Evolutionary conservation across 2,797 vertebrate species (phyloP), one percentile per base, ranked within the genome.

Genomic region (Coluber constrictor): DNA sequence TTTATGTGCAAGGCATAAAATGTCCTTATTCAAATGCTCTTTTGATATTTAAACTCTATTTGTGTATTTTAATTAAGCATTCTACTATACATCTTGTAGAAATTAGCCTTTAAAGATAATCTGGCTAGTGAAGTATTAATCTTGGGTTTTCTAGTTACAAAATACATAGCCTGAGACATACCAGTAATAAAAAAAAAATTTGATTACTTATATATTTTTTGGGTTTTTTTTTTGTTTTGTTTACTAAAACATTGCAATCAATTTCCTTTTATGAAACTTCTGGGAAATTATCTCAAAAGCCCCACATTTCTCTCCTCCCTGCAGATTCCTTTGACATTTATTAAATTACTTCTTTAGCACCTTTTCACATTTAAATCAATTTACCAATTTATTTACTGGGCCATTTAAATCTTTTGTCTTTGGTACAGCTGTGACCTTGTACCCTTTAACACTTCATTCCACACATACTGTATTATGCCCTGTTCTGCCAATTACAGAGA

Each of bases 251-350:
- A 96, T 94, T 95, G 96, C 97, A 97, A 98, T 98, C 97, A 98
- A 97, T 98, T 97, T 98, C 97, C 97, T 98, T 98, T 98, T 98
- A 98, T 97, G 97, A 97, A 97, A 96, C 97, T 97, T 97, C 98
- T 98, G 98, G 98, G 98, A 98, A 98, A 99, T 98, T 96, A 98
- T 98, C 98, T 98, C 96, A 97, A 98, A 98, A 97, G 97, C 96
- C 96, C 97, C 97, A 97, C 96, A 97, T 97, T 98, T 97, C 96
- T 97, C 96, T 98, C 96, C 96, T 97, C 96, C 96, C 96, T 98
- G 97, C 96, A 97, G 97, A 96, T 96, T 97, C 97, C 96, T 97
- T 57, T 87, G 97, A 96, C 95, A 95, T 97, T 98, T 97, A 97
- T 97, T 97, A 97, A 98, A 98, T 98, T 97, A 97, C 96, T 94